Conservation (phyloP, 2,113 vertebrate species). For the Myocastor coypus region DNA sequence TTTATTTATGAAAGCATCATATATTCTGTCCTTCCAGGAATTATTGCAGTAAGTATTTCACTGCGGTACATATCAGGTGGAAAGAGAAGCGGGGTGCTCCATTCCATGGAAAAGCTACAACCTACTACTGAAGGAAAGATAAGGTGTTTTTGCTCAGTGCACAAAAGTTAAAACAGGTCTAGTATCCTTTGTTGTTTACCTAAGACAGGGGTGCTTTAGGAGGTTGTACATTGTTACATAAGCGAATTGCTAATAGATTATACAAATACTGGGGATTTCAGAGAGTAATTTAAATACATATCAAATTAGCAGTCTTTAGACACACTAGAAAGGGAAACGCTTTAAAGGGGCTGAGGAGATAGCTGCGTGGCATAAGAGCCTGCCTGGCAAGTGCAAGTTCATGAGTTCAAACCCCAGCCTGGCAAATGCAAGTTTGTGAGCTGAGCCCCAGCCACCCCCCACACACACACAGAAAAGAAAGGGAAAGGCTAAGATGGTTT, state of each 20-base stretch:
- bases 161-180: not conserved
- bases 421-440: too few relatives aligned
- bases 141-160: conserved; percentile 11
- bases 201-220: not conserved
- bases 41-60: conserved; percentile 30
- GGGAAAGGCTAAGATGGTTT: not conserved
- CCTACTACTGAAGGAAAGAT: not conserved
- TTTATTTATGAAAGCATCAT: conserved; percentile 75
- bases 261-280: not conserved
- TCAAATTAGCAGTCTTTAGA: not conserved
- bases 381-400: too few relatives aligned
- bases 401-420: too few relatives aligned
- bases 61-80: not conserved
- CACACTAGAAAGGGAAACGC: not conserved
- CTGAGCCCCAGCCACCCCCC: too few relatives aligned
- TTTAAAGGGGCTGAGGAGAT: too few relatives aligned
- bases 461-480: too few relatives aligned
- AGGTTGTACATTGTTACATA: not conserved
- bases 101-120: not conserved
- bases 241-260: not conserved
- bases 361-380: too few relatives aligned
- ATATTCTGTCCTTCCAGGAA: conserved; percentile 66
- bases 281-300: conserved; percentile 22
- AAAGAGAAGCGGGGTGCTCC: conserved; percentile 6
- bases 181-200: not conserved